phyloP scores from a whole-genome alignment of 2,888 invertebrate species.

The Drosophila aldrichi region DNA sequence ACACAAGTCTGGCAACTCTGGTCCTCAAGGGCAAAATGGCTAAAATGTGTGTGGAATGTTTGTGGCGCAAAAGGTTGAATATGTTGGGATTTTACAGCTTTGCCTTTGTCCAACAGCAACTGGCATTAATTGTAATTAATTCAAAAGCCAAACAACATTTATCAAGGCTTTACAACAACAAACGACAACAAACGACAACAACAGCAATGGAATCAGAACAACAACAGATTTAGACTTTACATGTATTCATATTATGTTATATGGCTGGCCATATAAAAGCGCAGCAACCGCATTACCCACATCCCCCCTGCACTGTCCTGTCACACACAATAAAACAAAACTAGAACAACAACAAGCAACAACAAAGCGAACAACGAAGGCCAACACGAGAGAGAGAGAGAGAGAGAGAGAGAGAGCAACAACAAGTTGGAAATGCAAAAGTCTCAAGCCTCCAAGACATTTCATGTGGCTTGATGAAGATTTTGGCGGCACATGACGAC shows the following conservation, averaged over 20 bases:
- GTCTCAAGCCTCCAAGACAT: conserved; percentile 45
- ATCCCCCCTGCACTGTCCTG: not conserved
- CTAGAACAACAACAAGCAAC: conserved; percentile 15
- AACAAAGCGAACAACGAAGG: conserved; percentile 51
- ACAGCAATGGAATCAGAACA: conserved; percentile 6
- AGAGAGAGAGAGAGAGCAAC: too few relatives aligned
- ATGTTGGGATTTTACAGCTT: not conserved
- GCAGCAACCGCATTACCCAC: conserved; percentile 27
- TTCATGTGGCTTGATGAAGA: conserved; percentile 75
- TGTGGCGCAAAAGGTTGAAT: too few relatives aligned
- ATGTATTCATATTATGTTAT: conserved; percentile 53
- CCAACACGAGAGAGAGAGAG: conserved; percentile 32
- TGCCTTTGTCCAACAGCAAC: conserved; percentile 1
- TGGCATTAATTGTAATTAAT: conserved; percentile 48
- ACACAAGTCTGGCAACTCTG: not conserved
- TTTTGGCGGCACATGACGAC: conserved; percentile 51
- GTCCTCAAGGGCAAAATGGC: not conserved
- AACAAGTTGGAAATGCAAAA: conserved; percentile 63
- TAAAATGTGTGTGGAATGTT: not conserved
- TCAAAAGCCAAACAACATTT: conserved; percentile 40
- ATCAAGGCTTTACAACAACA: conserved; percentile 14
- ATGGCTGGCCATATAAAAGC: conserved; percentile 64
- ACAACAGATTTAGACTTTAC: conserved; percentile 38
- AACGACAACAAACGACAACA: conserved; percentile 14
- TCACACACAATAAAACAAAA: conserved; percentile 25